A percentile compares a stretch with the other conserved stretches of the same genome.
These are phyloP conservation scores for Leptonema lineaticorne DNA, from an alignment of 1,140 invertebrate species.

Conservation along the genomic window DNA sequence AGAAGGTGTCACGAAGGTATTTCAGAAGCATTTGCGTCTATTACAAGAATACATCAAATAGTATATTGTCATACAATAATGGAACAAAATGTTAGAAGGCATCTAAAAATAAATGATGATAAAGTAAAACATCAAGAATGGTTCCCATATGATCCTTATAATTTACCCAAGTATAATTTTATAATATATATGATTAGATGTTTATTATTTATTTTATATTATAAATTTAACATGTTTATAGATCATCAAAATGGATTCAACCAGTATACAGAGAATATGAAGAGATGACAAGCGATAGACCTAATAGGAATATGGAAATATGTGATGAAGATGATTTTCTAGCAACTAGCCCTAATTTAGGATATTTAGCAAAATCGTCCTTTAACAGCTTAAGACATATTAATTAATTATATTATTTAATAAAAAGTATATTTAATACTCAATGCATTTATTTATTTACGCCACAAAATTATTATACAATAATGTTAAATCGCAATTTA, in stretches of 20 bases:
- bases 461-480: too few species aligned
- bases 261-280: conserved; percentile 39
- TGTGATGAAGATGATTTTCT: conserved; percentile 41
- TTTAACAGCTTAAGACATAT: conserved; percentile 14
- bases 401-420: conserved; percentile 6
- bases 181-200: neutral
- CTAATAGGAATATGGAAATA: conserved; percentile 10
- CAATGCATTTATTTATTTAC: too few species aligned
- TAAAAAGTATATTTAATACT: too few species aligned
- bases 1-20: conserved; percentile 74
- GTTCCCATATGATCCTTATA: conserved; percentile 56
- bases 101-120: conserved; percentile 55
- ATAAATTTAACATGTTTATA: conserved; percentile 7
- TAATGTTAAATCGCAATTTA: too few species aligned
- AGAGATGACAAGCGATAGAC: conserved; percentile 28
- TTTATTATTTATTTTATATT: conserved; percentile 3
- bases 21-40: conserved; percentile 79
- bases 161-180: conserved; percentile 46
- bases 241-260: conserved; percentile 38
- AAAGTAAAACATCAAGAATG: conserved; percentile 47
- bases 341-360: conserved; percentile 36
- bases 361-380: conserved; percentile 19
- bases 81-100: conserved; percentile 76
- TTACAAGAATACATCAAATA: conserved; percentile 84
- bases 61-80: conserved; percentile 91